Evolutionary conservation across 2,113 vertebrate species (phyloP).

Genomic region (human): DNA sequence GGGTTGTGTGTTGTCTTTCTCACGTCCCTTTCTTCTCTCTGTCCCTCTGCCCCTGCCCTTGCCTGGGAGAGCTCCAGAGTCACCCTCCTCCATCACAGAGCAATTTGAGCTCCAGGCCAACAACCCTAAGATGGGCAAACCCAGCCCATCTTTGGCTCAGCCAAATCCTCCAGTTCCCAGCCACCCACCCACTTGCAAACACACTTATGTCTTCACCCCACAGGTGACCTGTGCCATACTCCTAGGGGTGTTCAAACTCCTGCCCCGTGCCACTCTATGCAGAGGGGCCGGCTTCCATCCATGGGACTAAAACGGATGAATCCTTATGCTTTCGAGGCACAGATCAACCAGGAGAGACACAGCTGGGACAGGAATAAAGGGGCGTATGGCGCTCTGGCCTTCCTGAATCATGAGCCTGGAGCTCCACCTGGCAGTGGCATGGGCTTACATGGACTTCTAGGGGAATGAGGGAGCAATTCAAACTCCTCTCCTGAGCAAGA

Average conservation of each 20-base stretch:
- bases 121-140: background rate
- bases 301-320: background rate
- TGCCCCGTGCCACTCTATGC: too few species aligned
- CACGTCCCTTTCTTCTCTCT: background rate
- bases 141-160: background rate
- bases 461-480: background rate
- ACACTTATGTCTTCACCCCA: too few species aligned
- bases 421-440: fast-evolving
- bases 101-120: background rate
- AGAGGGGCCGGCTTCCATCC: background rate
- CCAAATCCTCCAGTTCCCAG: background rate
- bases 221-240: fast-evolving
- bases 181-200: too few species aligned
- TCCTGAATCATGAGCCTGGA: fast-evolving
- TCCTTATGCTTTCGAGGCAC: background rate
- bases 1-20: background rate
- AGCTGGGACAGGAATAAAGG: background rate
- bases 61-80: background rate
- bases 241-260: too few species aligned
- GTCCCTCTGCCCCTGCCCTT: background rate
- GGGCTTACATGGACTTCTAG: fast-evolving
- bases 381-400: fast-evolving
- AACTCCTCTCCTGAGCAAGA: background rate
- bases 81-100: background rate
- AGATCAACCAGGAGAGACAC: background rate